A percentile compares a stretch with the other conserved stretches of the same genome.
Conservation (phyloP, 2,113 vertebrate genomes). For the Mionectes macconnelli region DNA sequence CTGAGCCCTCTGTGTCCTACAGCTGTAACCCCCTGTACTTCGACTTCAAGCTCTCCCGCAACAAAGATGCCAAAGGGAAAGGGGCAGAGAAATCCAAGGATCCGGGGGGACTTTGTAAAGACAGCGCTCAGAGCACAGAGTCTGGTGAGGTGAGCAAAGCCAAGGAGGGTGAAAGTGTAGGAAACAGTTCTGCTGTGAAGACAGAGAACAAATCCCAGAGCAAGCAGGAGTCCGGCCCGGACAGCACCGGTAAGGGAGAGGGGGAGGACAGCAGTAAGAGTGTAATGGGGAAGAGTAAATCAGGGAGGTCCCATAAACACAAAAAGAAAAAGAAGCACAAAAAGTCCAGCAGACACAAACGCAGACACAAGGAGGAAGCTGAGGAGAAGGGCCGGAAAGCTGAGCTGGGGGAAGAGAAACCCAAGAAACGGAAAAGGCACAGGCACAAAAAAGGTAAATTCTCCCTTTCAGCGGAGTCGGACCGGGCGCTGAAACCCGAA, state of each 20-base stretch:
- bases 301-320: constrained; percentile 88
- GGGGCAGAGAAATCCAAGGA: constrained; percentile 73
- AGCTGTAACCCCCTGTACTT: constrained; percentile 99
- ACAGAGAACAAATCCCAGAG: constrained; percentile 37
- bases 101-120: constrained; percentile 37
- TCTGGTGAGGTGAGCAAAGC: constrained; percentile 11
- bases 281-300: constrained; percentile 60
- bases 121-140: constrained; percentile 34
- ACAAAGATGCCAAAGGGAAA: constrained; percentile 83
- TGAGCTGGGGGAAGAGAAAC: constrained; percentile 81
- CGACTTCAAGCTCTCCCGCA: constrained; percentile 94
- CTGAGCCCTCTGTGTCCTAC: constrained; percentile 91
- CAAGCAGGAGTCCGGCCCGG: constrained; percentile 41
- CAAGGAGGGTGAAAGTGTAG: constrained; percentile 35
- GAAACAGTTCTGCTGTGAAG: constrained; percentile 17
- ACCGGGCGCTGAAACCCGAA: constrained; percentile 59
- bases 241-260: neutral
- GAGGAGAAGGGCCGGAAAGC: constrained; percentile 78
- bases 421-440: constrained; percentile 91
- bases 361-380: constrained; percentile 79
- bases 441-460: constrained; percentile 86
- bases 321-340: constrained; percentile 98
- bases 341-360: constrained; percentile 86
- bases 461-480: constrained; percentile 16
- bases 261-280: constrained; percentile 70